phyloP scores from a whole-genome alignment of 2,113 vertebrate genomes.

The Anseranas semipalmata region DNA sequence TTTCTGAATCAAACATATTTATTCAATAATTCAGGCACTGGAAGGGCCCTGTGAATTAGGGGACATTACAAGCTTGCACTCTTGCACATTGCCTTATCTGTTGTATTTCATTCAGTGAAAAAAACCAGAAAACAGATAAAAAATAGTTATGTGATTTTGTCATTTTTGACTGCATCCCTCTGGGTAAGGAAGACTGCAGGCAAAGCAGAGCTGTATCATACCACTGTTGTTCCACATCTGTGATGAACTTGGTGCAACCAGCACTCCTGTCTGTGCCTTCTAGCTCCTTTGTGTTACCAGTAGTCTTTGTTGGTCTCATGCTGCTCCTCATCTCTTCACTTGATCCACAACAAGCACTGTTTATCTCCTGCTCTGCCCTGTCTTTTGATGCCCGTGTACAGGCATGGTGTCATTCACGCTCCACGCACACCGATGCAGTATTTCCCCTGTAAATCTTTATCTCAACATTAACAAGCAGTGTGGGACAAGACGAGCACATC shows the following conservation, averaged over 20 bases:
- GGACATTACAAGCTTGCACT: background rate
- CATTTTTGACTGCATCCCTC: background rate
- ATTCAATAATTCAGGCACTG: background rate
- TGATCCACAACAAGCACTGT: background rate
- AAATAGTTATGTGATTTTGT: background rate
- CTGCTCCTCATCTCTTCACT: background rate
- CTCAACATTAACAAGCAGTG: fast-evolving
- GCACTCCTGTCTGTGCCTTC: background rate
- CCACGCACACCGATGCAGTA: fast-evolving
- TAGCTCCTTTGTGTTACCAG: background rate
- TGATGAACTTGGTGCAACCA: background rate
- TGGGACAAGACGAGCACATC: background rate
- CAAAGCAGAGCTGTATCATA: background rate
- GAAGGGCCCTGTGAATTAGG: background rate
- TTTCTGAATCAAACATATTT: background rate
- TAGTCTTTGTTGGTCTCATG: background rate
- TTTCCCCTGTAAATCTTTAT: background rate
- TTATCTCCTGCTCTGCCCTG: background rate
- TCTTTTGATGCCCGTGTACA: background rate
- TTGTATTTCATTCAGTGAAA: background rate
- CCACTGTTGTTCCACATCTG: background rate
- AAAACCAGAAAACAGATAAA: background rate
- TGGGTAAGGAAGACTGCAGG: background rate
- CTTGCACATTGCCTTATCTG: background rate
- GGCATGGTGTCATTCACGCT: background rate